A percentile compares a stretch with the other conserved stretches of the same genome.
phyloP scores from a whole-genome alignment of 2,113 vertebrate genomes.

The Mesoclemmys tuberculata region DNA sequence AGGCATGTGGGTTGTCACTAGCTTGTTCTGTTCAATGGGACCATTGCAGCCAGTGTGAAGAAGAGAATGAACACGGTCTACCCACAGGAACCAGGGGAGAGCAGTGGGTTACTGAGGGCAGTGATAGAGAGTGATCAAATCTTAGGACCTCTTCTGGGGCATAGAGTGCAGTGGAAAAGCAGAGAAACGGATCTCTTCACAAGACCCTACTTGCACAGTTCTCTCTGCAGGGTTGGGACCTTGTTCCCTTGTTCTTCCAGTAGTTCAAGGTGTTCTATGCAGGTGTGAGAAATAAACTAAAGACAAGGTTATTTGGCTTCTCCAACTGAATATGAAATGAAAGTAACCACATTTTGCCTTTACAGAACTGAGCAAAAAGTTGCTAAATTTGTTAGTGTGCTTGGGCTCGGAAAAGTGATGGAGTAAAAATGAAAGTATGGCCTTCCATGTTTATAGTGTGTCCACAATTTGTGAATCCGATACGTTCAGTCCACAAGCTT shows the following conservation, averaged over 20 bases:
- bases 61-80: neutral
- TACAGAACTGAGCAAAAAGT: neutral
- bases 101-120: neutral
- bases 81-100: neutral
- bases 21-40: neutral
- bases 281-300: neutral
- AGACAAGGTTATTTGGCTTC: neutral
- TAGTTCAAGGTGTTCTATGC: neutral
- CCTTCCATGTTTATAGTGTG: neutral
- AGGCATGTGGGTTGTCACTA: neutral
- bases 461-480: neutral
- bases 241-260: neutral
- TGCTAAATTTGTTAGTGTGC: neutral
- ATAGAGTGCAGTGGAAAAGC: neutral
- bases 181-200: neutral
- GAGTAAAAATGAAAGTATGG: neutral
- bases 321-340: neutral
- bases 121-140: neutral
- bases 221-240: neutral
- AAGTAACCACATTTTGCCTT: neutral
- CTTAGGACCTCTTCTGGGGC: neutral
- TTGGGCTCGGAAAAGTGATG: neutral
- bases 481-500: neutral
- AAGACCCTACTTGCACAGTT: neutral
- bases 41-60: neutral